These are phyloP conservation scores for Proisotoma minuta DNA, from an alignment of 2,888 invertebrate species.

Conservation along the genomic window DNA sequence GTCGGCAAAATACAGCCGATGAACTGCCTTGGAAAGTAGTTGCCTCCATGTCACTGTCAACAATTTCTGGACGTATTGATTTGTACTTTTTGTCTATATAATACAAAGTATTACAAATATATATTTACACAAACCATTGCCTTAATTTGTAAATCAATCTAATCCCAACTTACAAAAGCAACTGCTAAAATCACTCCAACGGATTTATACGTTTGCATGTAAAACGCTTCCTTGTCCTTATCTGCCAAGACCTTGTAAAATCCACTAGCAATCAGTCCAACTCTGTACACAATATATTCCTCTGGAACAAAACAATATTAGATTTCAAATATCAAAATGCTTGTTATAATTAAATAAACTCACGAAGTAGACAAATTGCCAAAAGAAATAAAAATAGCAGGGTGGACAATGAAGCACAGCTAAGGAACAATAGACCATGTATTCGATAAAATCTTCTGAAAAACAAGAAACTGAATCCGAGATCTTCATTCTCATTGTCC, in stretches of 20 bases:
- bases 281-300: conserved; percentile 55
- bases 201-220: conserved; percentile 45
- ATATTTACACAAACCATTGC: not conserved
- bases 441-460: conserved; percentile 40
- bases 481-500: conserved; percentile 17
- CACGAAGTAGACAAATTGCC: conserved; percentile 32
- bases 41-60: conserved; percentile 55
- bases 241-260: conserved; percentile 56
- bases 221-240: conserved; percentile 52
- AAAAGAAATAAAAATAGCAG: conserved; percentile 36
- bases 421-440: conserved; percentile 39
- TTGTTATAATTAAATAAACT: conserved; percentile 22
- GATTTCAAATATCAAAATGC: conserved; percentile 12
- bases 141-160: not conserved
- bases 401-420: conserved; percentile 34
- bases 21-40: conserved; percentile 52
- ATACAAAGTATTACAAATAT: conserved; percentile 2
- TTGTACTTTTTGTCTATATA: conserved; percentile 52
- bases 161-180: conserved; percentile 50
- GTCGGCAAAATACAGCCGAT: conserved; percentile 54
- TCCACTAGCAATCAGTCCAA: conserved; percentile 56
- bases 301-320: conserved; percentile 50
- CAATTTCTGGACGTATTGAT: conserved; percentile 52
- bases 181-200: conserved; percentile 49
- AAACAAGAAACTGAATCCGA: conserved; percentile 29